Evolutionary conservation across 2,797 vertebrate genomes (phyloP).

Genomic region (Helostoma temminkii): DNA sequence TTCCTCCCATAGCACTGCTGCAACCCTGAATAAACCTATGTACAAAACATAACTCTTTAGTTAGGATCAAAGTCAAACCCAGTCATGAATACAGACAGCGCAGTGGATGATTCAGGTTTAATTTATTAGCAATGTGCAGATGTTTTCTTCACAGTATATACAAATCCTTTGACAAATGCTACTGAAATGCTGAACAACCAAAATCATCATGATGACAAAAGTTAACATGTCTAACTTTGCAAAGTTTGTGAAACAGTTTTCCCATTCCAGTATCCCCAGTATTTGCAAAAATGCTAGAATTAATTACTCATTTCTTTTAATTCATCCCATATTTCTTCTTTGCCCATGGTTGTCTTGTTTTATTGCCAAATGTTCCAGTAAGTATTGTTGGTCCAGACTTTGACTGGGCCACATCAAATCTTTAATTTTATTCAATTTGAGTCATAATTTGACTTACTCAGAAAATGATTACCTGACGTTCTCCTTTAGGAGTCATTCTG

Average conservation of each 20-base stretch:
- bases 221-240: conserved; percentile 28
- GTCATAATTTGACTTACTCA: too few species aligned
- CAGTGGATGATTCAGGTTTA: conserved; percentile 30
- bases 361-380: too few species aligned
- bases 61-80: neutral
- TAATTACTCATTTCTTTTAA: too few species aligned
- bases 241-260: conserved; percentile 6
- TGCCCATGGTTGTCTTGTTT: too few species aligned
- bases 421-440: too few species aligned
- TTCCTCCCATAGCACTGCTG: conserved; percentile 28
- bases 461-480: too few species aligned
- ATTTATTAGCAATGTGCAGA: conserved; percentile 3
- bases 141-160: conserved; percentile 5
- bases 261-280: too few species aligned
- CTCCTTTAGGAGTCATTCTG: too few species aligned
- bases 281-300: too few species aligned
- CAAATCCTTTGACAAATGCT: conserved; percentile 49
- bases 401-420: too few species aligned
- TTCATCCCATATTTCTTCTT: too few species aligned
- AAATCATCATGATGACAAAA: conserved; percentile 21
- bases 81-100: neutral
- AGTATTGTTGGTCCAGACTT: too few species aligned
- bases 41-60: neutral
- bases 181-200: neutral
- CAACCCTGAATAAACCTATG: conserved; percentile 17